A percentile compares a stretch with the other conserved stretches of the same genome.
Conservation (phyloP, 2,113 vertebrate species). For the Nannobrachium achirus region DNA sequence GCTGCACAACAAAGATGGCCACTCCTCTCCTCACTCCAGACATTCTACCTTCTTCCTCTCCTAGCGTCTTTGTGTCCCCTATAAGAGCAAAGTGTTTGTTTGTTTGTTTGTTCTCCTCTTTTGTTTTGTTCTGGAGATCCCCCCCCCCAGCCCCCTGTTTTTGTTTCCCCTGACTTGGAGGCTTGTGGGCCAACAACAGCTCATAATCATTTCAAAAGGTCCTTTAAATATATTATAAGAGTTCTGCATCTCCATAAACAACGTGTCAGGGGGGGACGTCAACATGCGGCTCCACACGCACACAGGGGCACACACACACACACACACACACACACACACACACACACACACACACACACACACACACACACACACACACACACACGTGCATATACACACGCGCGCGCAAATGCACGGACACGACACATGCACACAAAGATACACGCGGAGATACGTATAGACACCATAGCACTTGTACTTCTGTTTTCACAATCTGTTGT, state of each 20-base stretch:
- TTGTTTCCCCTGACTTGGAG: conserved; percentile 56
- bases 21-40: too few species aligned
- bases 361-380: conserved; percentile 4
- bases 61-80: conserved; percentile 59
- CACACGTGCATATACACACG: conserved; percentile 1
- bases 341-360: conserved; percentile 28
- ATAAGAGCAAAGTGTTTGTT: conserved; percentile 55
- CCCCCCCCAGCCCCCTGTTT: conserved; percentile 42
- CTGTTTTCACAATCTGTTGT: conserved; percentile 16
- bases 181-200: conserved; percentile 71
- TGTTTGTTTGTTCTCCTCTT: conserved; percentile 63
- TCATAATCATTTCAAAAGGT: conserved; percentile 82
- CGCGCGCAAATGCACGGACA: conserved; percentile 3
- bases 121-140: conserved; percentile 70
- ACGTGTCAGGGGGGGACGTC: conserved; percentile 69
- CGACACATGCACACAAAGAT: too few species aligned
- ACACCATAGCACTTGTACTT: too few species aligned
- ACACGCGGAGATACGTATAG: too few species aligned
- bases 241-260: conserved; percentile 75
- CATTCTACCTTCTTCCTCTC: conserved; percentile 24
- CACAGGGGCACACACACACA: conserved; percentile 15
- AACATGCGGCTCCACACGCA: conserved; percentile 36
- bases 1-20: too few species aligned
- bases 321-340: conserved; percentile 6
- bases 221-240: conserved; percentile 80